phyloP scores from a whole-genome alignment of 2,797 vertebrate species.

The Acanthurus lineatus region DNA sequence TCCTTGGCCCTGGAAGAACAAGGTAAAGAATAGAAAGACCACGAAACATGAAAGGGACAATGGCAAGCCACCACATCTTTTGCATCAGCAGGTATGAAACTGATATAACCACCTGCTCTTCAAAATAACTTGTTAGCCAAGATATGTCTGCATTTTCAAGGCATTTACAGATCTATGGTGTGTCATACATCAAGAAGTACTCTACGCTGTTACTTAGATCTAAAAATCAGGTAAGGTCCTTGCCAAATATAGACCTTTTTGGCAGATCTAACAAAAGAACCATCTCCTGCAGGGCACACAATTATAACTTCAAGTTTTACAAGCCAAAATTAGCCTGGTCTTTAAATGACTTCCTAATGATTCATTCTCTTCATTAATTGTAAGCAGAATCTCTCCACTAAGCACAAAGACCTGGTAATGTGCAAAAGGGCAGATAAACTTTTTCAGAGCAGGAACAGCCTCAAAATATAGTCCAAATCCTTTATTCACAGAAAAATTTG shows the following conservation, averaged over 20 bases:
- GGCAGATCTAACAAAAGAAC: conserved; percentile 56
- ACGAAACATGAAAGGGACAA: conserved; percentile 79
- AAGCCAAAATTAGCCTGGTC: conserved; percentile 56
- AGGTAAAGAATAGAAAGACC: conserved; percentile 78
- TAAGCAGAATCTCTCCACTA: conserved; percentile 9
- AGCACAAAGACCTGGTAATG: not conserved
- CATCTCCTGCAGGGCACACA: conserved; percentile 37
- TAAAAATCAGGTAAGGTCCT: conserved; percentile 32
- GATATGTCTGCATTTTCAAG: not conserved
- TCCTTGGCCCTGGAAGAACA: conserved; percentile 89
- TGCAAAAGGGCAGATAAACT: not conserved
- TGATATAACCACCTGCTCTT: conserved; percentile 13
- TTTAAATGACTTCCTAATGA: conserved; percentile 35
- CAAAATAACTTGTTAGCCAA: not conserved
- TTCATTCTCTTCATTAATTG: conserved; percentile 22
- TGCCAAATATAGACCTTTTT: conserved; percentile 56
- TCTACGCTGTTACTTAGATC: not conserved
- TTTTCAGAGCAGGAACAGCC: not conserved
- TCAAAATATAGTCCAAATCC: not conserved
- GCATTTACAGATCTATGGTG: not conserved
- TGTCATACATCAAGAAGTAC: conserved; percentile 25
- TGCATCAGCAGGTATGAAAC: conserved; percentile 20
- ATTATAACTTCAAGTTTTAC: conserved; percentile 43
- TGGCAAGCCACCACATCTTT: conserved; percentile 55
- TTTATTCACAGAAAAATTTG: not conserved